Percentiles rank a stretch among this genome's conserved stretches.
phyloP scores from a whole-genome alignment of 1,140 invertebrate genomes.

The Drosophila ficusphila region DNA sequence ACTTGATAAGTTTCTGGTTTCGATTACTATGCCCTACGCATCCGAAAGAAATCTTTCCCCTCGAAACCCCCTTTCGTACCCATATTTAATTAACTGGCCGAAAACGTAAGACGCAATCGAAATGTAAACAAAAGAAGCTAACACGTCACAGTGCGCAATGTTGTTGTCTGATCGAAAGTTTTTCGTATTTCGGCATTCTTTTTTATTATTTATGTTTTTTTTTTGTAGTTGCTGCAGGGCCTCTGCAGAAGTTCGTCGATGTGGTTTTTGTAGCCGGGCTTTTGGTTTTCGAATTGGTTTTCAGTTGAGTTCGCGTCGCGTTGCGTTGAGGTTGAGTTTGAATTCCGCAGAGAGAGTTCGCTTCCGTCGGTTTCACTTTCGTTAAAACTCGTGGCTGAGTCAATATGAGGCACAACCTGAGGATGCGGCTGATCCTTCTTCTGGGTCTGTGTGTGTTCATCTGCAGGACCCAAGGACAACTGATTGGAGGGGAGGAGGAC shows the following conservation, averaged over 20 bases:
- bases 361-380: slow-evolving; percentile 55
- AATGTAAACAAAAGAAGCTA: slow-evolving; percentile 48
- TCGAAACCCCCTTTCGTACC: neutral
- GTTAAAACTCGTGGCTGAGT: slow-evolving; percentile 1
- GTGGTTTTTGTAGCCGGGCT: slow-evolving; percentile 13
- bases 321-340: slow-evolving; percentile 51
- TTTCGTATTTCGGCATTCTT: slow-evolving; percentile 71
- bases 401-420: slow-evolving; percentile 38
- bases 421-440: slow-evolving; percentile 43
- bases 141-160: slow-evolving; percentile 42
- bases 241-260: slow-evolving; percentile 57
- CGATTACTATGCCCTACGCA: slow-evolving; percentile 39
- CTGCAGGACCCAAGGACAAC: slow-evolving; percentile 50
- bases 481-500: slow-evolving; percentile 72
- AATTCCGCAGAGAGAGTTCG: slow-evolving; percentile 7
- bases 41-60: slow-evolving; percentile 20
- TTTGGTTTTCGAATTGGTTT: slow-evolving; percentile 46
- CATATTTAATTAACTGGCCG: slow-evolving; percentile 49
- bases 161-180: slow-evolving; percentile 72
- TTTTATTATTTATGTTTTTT: slow-evolving; percentile 17
- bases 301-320: slow-evolving; percentile 63
- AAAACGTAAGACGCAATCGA: slow-evolving; percentile 49
- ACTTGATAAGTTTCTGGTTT: slow-evolving; percentile 39
- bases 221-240: slow-evolving; percentile 21
- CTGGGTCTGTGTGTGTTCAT: slow-evolving; percentile 60